Evolutionary conservation across 2,113 vertebrate species (phyloP), one percentile per base, ranked within the genome.

Genomic region (Tapirus terrestris): DNA sequence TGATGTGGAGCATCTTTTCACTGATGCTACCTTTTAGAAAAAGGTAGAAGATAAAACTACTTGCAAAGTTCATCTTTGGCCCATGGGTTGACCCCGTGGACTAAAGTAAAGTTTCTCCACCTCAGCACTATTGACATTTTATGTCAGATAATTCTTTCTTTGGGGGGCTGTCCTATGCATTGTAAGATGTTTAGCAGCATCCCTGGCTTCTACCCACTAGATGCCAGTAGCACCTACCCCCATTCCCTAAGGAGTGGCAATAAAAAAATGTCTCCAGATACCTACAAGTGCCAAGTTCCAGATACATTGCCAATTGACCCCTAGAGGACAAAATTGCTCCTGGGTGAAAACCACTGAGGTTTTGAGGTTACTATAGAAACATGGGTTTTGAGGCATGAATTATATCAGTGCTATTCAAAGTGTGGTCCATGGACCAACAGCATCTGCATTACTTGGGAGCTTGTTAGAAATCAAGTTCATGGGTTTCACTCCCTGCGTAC

Each of bases 341-440:
- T 53, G 13, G 86, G 63, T 65, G 3, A 88, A 83, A 94, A 80
- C 36, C 23, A 36, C 48, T 27, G 21, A 67, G 86, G n/a, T 61
- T 90, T 90, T 65, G 39, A 93, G 31, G 27, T 91, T 80, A 77
- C 76, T 63, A 18, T 58, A 21, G 39, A 88, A 96, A 91, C 18
- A 39, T 14, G 8, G 36, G 72, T 43, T 95, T 95, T 92, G 56
- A 75, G 58, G 33, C 63, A 68, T n/a, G 17, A 63, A 36, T 23
- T 67, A 9, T 45, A 43, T 67, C 36, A 60, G 36, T 18, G 13
- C 31, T 76, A 75, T 61, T 56, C 60, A 67, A 80, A 79, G 48
- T 86, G 20, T 58, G 81, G 20, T 29, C 31, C 27, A 4, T 2
- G n/a, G 25, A 70, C 56, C 45, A 36, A 56, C 3, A 56, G 8